Conservation (phyloP, 2,888 invertebrate species). For the Pristionchus entomophagus region DNA sequence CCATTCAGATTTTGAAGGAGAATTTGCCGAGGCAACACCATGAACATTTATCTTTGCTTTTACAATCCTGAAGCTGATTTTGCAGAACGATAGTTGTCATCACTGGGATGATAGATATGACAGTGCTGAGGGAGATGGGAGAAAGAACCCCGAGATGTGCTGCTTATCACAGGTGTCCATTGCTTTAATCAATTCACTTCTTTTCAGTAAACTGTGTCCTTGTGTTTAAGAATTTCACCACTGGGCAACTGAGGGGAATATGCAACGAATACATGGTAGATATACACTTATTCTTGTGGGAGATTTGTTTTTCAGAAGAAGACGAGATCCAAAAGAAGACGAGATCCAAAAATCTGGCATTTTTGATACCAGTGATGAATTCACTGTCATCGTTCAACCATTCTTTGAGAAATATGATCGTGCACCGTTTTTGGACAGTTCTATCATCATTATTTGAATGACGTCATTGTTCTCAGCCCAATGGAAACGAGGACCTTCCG, state of each 20-base stretch:
- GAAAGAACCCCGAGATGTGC: slow-evolving; percentile 63
- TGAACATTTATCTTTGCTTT: too few relatives aligned
- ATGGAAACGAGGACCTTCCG: slow-evolving; percentile 60
- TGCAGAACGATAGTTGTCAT: slow-evolving; percentile 66
- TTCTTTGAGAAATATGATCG: slow-evolving; percentile 63
- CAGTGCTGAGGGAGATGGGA: slow-evolving; percentile 64
- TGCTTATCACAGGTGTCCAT: slow-evolving; percentile 55
- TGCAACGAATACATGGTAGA: slow-evolving; percentile 65
- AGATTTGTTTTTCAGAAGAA: too few relatives aligned
- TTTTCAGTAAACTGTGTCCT: slow-evolving; percentile 57
- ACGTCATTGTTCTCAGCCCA: too few relatives aligned
- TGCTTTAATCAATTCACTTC: too few relatives aligned
- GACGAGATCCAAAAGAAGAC: slow-evolving; percentile 6
- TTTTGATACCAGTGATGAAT: slow-evolving; percentile 65
- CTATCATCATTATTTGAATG: too few relatives aligned
- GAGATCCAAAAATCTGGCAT: background rate
- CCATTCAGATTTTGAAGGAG: slow-evolving; percentile 63
- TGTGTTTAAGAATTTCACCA: slow-evolving; percentile 62
- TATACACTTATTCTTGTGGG: too few relatives aligned
- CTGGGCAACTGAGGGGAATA: slow-evolving; percentile 58
- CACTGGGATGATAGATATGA: slow-evolving; percentile 69
- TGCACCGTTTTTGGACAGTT: slow-evolving; percentile 63
- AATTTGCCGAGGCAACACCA: slow-evolving; percentile 64
- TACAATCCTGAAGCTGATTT: too few relatives aligned
- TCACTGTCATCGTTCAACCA: slow-evolving; percentile 68